Evolutionary conservation across 1,140 invertebrate genomes (phyloP).

Genomic region (Laupala kohalensis): DNA sequence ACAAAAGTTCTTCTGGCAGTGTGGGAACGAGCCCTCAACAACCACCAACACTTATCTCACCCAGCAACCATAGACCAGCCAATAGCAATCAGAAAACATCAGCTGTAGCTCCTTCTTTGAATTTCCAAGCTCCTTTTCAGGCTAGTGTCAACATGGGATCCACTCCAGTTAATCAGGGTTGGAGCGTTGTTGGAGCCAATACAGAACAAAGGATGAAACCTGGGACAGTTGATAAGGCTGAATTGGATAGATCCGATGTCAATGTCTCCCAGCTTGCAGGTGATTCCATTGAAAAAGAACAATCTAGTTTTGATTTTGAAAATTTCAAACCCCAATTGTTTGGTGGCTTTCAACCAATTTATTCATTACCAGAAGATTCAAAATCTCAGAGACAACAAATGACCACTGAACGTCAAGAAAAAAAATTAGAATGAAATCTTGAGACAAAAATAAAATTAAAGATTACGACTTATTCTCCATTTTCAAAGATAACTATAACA

Average conservation of each 20-base stretch:
- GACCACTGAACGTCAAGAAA: constrained; percentile 7
- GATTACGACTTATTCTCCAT: too few species aligned
- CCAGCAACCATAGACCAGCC: constrained; percentile 16
- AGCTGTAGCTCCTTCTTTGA: constrained; percentile 1
- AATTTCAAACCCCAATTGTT: constrained; percentile 54
- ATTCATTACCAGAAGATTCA: constrained; percentile 18
- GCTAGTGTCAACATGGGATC: constrained; percentile 25
- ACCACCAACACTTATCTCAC: not conserved
- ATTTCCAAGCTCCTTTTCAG: constrained; percentile 56
- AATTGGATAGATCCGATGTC: not conserved
- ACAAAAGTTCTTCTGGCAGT: not conserved
- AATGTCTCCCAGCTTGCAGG: not conserved
- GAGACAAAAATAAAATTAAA: too few species aligned
- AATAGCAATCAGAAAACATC: not conserved
- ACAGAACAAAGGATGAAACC: constrained; percentile 6
- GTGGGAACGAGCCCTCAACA: not conserved
- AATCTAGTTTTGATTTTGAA: constrained; percentile 40
- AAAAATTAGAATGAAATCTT: too few species aligned
- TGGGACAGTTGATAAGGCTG: constrained; percentile 14
- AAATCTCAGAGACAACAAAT: not conserved
- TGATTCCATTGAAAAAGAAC: constrained; percentile 13
- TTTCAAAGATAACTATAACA: too few species aligned
- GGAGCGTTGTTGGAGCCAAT: constrained; percentile 40
- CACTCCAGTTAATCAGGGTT: constrained; percentile 38
- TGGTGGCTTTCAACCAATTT: constrained; percentile 54